Conservation (phyloP, 2,113 vertebrate species). For the Dermatemys mawii region DNA sequence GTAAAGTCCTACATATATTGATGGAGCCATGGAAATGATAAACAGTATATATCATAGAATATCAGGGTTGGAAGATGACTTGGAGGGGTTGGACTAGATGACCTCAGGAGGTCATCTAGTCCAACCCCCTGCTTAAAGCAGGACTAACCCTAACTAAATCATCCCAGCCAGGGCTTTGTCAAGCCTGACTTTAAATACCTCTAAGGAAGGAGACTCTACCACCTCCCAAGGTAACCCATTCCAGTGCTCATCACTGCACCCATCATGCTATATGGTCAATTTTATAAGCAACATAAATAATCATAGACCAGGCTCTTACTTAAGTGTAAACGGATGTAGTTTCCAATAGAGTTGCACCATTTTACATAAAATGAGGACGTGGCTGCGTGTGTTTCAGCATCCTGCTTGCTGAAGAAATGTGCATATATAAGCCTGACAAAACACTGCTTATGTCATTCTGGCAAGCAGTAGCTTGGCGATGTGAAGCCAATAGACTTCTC, state of each 20-base stretch:
- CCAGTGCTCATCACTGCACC: too few species aligned
- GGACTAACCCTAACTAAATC: too few species aligned
- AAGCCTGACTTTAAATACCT: too few species aligned
- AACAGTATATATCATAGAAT: not conserved
- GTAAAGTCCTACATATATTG: not conserved
- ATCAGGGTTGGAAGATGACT: too few species aligned
- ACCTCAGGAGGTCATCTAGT: too few species aligned
- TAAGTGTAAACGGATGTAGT: rapidly evolving
- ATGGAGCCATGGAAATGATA: rapidly evolving
- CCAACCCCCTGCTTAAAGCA: too few species aligned
- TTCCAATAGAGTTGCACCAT: rapidly evolving
- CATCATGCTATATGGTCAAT: not conserved
- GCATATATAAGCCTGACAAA: rapidly evolving
- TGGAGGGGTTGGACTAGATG: too few species aligned
- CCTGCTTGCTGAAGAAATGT: not conserved
- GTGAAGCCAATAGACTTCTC: not conserved
- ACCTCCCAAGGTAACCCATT: too few species aligned
- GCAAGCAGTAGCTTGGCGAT: rapidly evolving
- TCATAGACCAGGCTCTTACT: not conserved
- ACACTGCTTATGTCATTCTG: rapidly evolving
- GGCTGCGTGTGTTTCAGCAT: rapidly evolving
- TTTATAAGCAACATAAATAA: not conserved
- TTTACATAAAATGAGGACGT: not conserved
- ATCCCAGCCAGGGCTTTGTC: too few species aligned
- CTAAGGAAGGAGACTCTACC: too few species aligned